phyloP scores from a whole-genome alignment of 2,113 vertebrate species.

The Gulo gulo region DNA sequence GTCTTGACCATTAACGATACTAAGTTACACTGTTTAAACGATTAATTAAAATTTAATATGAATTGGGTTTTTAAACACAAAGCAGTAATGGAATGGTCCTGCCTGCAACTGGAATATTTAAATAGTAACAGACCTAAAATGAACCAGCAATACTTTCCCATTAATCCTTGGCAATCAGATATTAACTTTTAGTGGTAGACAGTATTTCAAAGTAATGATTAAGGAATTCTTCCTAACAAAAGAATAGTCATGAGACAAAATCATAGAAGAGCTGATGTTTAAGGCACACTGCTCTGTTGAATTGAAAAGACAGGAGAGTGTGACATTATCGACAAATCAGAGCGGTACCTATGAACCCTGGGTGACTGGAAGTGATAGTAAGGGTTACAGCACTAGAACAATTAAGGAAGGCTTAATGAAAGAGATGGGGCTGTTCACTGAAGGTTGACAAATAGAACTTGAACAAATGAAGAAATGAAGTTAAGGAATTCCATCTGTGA shows the following conservation, averaged over 20 bases:
- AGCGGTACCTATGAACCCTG: not conserved
- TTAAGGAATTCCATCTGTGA: not conserved
- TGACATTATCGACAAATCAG: not conserved
- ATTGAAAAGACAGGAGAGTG: not conserved
- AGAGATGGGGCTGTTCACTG: not conserved
- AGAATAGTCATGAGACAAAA: not conserved
- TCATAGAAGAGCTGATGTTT: not conserved
- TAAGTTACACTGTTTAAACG: not conserved
- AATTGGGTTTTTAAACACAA: conserved; percentile 18
- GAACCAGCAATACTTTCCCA: not conserved
- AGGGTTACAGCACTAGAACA: not conserved
- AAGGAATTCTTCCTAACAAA: not conserved
- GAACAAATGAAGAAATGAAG: not conserved
- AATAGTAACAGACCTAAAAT: not conserved
- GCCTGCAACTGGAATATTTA: not conserved
- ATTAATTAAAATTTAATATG: not conserved
- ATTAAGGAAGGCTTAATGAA: not conserved
- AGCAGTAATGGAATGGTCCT: not conserved
- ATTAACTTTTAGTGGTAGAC: not conserved
- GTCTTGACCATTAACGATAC: not conserved
- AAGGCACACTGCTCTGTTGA: not conserved
- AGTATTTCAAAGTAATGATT: conserved; percentile 20
- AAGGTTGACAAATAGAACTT: not conserved
- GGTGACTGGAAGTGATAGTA: not conserved
- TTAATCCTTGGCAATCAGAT: not conserved